Percentiles rank a stretch among this genome's conserved stretches.
Conservation (phyloP, 2,888 invertebrate species). For the Protonemura montana region DNA sequence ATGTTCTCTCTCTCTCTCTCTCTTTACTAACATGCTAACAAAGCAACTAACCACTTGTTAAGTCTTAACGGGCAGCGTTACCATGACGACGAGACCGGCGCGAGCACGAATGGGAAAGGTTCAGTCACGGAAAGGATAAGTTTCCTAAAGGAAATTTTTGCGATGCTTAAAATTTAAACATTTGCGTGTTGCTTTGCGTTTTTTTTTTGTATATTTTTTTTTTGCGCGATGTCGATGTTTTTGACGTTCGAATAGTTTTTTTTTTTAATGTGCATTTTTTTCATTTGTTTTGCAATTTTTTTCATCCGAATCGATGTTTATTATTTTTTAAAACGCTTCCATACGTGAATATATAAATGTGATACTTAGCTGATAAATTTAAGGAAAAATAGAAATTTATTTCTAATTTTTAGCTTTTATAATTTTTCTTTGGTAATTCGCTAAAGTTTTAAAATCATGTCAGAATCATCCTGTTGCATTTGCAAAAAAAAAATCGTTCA, state of each 20-base stretch:
- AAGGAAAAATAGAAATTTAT: background rate
- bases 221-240: background rate
- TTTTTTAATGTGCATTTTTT: background rate
- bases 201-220: background rate
- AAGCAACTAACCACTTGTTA: background rate
- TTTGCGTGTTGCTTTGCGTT: background rate
- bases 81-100: background rate
- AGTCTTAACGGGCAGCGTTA: background rate
- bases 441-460: background rate
- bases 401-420: background rate
- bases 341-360: too few species aligned
- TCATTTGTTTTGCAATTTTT: background rate
- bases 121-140: background rate
- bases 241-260: background rate
- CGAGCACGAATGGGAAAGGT: background rate
- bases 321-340: too few species aligned
- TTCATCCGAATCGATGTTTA: too few species aligned
- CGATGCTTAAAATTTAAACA: background rate
- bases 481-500: too few species aligned
- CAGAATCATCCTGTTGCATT: background rate
- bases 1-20: too few species aligned
- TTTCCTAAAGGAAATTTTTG: background rate
- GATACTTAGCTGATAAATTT: too few species aligned
- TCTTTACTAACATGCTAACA: background rate
- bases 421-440: background rate